A percentile compares a stretch with the other conserved stretches of the same genome.
Evolutionary conservation across 2,113 vertebrate species (phyloP).

Genomic region (Cyanistes caeruleus): DNA sequence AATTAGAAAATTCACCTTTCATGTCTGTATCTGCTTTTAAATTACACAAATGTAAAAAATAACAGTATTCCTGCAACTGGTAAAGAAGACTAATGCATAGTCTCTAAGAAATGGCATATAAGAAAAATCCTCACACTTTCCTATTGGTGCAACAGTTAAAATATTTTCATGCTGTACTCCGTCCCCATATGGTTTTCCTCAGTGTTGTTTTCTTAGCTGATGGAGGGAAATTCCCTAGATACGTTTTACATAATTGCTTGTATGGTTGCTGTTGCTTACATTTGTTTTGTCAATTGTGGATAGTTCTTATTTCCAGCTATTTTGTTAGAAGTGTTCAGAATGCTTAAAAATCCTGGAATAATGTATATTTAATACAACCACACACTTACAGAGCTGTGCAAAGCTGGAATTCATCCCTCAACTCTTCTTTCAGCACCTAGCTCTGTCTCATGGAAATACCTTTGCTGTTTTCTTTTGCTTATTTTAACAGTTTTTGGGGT

Average conservation of each 20-base stretch:
- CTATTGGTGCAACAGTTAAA: slow-evolving; percentile 37
- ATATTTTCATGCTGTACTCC: slow-evolving; percentile 34
- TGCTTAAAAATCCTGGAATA: slow-evolving; percentile 34
- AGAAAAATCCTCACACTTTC: background rate
- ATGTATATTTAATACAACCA: slow-evolving; percentile 19
- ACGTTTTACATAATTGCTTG: slow-evolving; percentile 45
- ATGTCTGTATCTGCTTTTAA: background rate
- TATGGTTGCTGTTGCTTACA: slow-evolving; percentile 46
- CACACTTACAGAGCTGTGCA: background rate
- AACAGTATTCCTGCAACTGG: background rate
- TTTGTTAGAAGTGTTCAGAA: slow-evolving; percentile 23
- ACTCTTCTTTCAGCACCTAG: background rate
- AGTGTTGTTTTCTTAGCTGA: slow-evolving; percentile 47
- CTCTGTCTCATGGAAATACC: background rate
- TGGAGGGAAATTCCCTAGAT: slow-evolving; percentile 51
- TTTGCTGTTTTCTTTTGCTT: background rate
- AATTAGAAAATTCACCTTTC: background rate
- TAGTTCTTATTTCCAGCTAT: slow-evolving; percentile 19
- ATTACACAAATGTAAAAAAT: background rate
- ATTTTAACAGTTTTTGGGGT: background rate
- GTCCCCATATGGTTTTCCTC: slow-evolving; percentile 30
- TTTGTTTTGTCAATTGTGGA: slow-evolving; percentile 45
- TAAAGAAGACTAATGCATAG: background rate
- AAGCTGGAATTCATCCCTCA: background rate
- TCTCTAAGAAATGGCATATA: background rate